A percentile compares a stretch with the other conserved stretches of the same genome.
These are phyloP conservation scores for Parambassis ranga DNA, from an alignment of 2,797 vertebrate species.

Conservation along the genomic window DNA sequence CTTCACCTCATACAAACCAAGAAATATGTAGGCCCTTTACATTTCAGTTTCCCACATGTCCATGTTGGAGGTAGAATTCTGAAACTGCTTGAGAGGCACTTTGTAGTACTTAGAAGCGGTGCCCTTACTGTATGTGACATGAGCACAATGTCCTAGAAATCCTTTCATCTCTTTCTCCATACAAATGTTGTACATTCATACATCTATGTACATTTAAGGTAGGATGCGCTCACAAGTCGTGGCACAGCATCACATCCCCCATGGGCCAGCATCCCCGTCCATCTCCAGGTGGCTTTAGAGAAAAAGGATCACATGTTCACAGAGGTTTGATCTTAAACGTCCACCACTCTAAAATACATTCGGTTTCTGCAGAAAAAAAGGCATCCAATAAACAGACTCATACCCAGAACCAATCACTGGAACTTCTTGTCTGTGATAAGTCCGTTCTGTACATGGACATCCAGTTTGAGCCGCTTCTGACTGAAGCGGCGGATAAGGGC, in stretches of 20 bases:
- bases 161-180: background rate
- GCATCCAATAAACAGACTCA: background rate
- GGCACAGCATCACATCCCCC: slow-evolving; percentile 6
- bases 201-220: slow-evolving; percentile 5
- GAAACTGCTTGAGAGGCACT: slow-evolving; percentile 59
- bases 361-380: background rate
- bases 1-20: no score
- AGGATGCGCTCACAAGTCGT: background rate
- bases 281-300: background rate
- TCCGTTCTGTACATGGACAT: slow-evolving; percentile 50
- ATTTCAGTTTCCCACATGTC: background rate
- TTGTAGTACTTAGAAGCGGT: slow-evolving; percentile 19
- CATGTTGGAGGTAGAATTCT: slow-evolving; percentile 62
- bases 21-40: background rate
- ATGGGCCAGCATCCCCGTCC: background rate
- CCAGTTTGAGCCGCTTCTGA: slow-evolving; percentile 78
- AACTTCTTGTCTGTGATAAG: slow-evolving; percentile 77
- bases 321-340: slow-evolving; percentile 5
- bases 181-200: slow-evolving; percentile 28
- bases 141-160: slow-evolving; percentile 1
- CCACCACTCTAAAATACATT: slow-evolving; percentile 12
- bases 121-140: background rate
- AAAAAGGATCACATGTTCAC: background rate
- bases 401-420: slow-evolving; percentile 69
- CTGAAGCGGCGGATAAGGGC: slow-evolving; percentile 87